These are phyloP conservation scores for Myioborus melanocephalus DNA, from an alignment of 2,797 vertebrate genomes.

Conservation along the genomic window DNA sequence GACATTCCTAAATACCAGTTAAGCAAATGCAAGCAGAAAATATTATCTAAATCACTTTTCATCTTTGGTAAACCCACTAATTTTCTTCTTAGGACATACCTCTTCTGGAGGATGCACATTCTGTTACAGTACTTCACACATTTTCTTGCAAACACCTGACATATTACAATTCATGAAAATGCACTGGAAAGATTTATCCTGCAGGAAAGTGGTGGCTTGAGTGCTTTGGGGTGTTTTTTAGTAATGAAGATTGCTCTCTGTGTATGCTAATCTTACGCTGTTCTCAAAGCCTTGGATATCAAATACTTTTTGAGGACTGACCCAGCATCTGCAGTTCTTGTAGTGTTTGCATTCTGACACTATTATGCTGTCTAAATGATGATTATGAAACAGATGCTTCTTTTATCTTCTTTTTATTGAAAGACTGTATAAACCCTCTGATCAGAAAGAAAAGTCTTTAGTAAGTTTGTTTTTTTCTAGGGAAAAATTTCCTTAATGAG, in stretches of 20 bases:
- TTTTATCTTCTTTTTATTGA: background rate
- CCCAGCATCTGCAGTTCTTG: background rate
- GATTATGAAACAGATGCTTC: slow-evolving; percentile 29
- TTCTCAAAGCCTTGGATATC: background rate
- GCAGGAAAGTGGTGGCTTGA: background rate
- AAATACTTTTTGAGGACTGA: background rate
- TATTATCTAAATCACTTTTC: background rate
- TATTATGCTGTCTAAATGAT: background rate
- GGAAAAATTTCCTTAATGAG: background rate
- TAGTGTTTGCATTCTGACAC: background rate
- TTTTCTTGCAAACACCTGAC: background rate
- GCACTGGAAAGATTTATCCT: background rate
- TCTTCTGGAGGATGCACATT: background rate
- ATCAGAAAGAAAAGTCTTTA: background rate
- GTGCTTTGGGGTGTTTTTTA: background rate
- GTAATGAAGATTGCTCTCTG: background rate
- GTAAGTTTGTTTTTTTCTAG: slow-evolving; percentile 4
- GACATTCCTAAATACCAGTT: background rate
- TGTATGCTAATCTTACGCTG: background rate
- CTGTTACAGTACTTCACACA: background rate
- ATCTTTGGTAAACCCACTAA: background rate
- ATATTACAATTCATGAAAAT: background rate
- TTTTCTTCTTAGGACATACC: background rate
- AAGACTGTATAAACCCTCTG: background rate
- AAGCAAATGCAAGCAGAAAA: slow-evolving; percentile 5